Conservation (phyloP, 2,797 vertebrate genomes). For the Cyprinella venusta region DNA sequence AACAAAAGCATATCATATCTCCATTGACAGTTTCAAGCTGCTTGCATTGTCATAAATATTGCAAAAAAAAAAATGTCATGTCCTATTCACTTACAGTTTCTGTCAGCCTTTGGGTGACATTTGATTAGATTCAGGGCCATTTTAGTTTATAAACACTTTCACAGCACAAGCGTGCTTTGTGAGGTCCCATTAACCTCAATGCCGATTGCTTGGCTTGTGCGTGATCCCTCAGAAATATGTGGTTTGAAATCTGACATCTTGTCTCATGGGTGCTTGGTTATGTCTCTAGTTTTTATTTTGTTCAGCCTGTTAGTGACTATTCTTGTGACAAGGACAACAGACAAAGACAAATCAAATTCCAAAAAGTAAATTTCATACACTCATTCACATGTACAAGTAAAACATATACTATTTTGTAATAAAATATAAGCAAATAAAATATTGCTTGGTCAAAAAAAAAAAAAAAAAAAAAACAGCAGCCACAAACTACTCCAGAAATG, state of each 20-base stretch:
- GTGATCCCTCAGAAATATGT: not conserved
- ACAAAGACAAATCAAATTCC: not conserved
- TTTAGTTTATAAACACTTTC: constrained; percentile 17
- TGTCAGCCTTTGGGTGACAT: constrained; percentile 13
- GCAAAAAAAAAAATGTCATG: not conserved
- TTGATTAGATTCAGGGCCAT: not conserved
- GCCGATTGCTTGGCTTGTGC: not conserved
- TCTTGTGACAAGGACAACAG: not conserved
- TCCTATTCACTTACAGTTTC: constrained; percentile 20
- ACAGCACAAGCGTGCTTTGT: not conserved
- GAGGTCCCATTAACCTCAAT: not conserved
- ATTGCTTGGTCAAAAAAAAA: too few species aligned
- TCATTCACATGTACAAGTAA: not conserved
- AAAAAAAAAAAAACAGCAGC: too few species aligned
- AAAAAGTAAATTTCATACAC: not conserved
- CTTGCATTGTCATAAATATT: constrained; percentile 32
- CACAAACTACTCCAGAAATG: too few species aligned
- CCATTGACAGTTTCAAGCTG: constrained; percentile 12
- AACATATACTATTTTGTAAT: not conserved
- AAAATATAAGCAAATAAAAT: too few species aligned
- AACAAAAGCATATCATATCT: constrained; percentile 17
- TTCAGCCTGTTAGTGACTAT: not conserved
- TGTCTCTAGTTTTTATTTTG: not conserved
- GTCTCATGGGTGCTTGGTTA: not conserved
- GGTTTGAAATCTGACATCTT: constrained; percentile 4